phyloP scores from a whole-genome alignment of 2,797 vertebrate genomes.

The Clarias fuscus region DNA sequence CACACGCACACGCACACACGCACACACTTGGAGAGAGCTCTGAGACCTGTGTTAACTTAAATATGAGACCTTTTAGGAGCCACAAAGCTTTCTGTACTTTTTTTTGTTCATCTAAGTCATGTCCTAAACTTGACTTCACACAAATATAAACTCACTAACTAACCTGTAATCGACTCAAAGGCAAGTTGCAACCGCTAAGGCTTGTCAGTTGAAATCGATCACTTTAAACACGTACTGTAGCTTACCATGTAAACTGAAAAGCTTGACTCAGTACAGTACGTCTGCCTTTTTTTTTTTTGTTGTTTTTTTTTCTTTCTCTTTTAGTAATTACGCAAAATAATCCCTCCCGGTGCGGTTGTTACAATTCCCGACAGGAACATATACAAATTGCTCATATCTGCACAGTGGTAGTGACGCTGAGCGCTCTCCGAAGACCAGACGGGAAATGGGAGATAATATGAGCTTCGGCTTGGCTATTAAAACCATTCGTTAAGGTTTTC shows the following conservation, averaged over 20 bases:
- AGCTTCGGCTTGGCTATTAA: constrained; percentile 75
- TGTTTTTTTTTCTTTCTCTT: constrained; percentile 66
- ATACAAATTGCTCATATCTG: constrained; percentile 81
- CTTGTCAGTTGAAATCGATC: constrained; percentile 44
- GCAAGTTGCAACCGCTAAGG: constrained; percentile 59
- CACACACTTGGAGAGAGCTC: too few relatives aligned
- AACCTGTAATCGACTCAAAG: constrained; percentile 70
- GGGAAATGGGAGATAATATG: constrained; percentile 73
- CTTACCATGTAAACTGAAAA: constrained; percentile 55
- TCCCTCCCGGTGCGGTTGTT: constrained; percentile 75
- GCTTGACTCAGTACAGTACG: constrained; percentile 57
- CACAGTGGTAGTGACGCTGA: constrained; percentile 74
- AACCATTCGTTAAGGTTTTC: constrained; percentile 79
- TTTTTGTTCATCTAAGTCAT: constrained; percentile 69
- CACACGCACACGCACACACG: too few relatives aligned
- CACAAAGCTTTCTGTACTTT: constrained; percentile 70
- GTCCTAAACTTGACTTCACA: constrained; percentile 72
- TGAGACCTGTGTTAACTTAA: too few relatives aligned
- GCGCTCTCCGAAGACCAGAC: constrained; percentile 69
- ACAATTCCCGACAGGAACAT: constrained; percentile 74
- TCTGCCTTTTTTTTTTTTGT: constrained; percentile 63
- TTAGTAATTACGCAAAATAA: constrained; percentile 79
- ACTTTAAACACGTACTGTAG: constrained; percentile 45
- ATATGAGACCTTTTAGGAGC: constrained; percentile 54
- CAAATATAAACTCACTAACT: constrained; percentile 71